phyloP scores from a whole-genome alignment of 2,113 vertebrate genomes.

The Condylura cristata region DNA sequence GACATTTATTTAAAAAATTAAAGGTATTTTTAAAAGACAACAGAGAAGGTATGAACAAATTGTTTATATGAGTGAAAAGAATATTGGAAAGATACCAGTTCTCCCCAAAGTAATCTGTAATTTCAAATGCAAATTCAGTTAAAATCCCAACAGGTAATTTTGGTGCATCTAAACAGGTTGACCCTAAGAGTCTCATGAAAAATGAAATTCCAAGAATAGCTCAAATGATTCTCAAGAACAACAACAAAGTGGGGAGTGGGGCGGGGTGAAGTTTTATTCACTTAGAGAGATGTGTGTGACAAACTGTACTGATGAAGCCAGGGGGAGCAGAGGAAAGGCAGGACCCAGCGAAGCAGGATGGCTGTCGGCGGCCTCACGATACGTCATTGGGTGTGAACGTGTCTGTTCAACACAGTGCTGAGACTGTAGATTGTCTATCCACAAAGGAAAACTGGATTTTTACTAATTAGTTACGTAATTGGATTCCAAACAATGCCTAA shows the following conservation, averaged over 20 bases:
- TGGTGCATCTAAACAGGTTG: not conserved
- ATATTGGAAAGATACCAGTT: not conserved
- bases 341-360: not conserved
- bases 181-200: not conserved
- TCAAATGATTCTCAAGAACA: not conserved
- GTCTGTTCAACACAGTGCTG: not conserved
- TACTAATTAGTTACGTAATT: too few relatives aligned
- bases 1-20: slow-evolving; percentile 25
- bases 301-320: not conserved
- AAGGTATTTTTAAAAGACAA: slow-evolving; percentile 13
- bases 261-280: not conserved
- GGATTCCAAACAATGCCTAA: not conserved
- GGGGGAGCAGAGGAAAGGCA: not conserved
- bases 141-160: not conserved
- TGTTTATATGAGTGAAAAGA: slow-evolving; percentile 21
- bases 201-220: not conserved
- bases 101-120: not conserved
- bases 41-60: slow-evolving; percentile 9
- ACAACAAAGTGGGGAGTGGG: not conserved
- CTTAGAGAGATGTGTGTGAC: not conserved
- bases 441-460: not conserved
- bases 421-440: too few relatives aligned
- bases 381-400: not conserved
- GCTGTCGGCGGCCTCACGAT: not conserved
- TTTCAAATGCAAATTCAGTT: slow-evolving; percentile 2